Evolutionary conservation across 1,140 invertebrate species (phyloP).

Genomic region (Anastatus disparis): DNA sequence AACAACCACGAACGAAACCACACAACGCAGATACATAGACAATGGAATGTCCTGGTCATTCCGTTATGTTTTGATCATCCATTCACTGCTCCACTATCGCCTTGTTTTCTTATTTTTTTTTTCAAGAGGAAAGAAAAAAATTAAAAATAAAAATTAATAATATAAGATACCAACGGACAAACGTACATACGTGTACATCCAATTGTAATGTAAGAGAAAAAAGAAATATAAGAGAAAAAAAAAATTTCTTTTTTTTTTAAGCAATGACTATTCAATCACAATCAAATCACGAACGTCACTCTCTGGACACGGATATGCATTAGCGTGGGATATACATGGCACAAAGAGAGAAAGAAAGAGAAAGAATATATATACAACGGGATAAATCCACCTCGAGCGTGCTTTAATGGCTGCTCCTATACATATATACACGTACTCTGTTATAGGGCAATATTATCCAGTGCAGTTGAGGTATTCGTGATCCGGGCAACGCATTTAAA

Average conservation of each 20-base stretch:
- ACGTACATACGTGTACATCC: no score
- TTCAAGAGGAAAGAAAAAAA: no score
- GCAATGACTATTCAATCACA: constrained; percentile 40
- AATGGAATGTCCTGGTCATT: constrained; percentile 34
- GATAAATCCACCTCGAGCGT: no score
- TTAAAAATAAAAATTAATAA: no score
- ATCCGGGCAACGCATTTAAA: constrained; percentile 58
- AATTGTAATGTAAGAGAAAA: no score
- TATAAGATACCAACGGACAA: no score
- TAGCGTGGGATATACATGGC: constrained; percentile 46
- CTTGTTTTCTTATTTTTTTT: no score
- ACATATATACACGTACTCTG: no score
- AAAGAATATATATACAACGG: no score
- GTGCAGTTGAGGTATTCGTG: constrained; percentile 53
- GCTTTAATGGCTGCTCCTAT: no score
- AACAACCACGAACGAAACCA: neutral
- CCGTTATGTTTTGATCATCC: constrained; percentile 30
- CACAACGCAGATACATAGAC: neutral
- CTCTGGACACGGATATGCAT: constrained; percentile 13
- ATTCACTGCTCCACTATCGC: neutral
- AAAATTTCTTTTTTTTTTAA: constrained; percentile 37
- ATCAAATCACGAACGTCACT: constrained; percentile 41
- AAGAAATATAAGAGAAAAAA: neutral
- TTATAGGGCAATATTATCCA: constrained; percentile 47
- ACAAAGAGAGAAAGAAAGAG: no score